A percentile compares a stretch with the other conserved stretches of the same genome.
Conservation (phyloP, 2,797 vertebrate species). For the Iguana delicatissima region DNA sequence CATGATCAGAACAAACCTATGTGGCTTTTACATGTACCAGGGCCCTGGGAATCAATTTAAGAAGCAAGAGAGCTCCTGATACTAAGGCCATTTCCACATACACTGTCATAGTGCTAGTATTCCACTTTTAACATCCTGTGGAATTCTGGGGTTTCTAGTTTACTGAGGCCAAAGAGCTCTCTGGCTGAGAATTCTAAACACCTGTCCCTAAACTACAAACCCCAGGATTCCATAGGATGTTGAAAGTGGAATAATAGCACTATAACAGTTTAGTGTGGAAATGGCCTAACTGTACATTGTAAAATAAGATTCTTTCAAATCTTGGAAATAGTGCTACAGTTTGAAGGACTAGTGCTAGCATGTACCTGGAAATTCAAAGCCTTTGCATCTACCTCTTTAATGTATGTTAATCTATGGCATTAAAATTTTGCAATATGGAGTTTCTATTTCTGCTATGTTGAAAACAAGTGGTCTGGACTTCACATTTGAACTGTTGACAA, state of each 20-base stretch:
- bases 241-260: too few species aligned
- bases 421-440: conserved; percentile 5
- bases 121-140: too few species aligned
- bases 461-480: neutral
- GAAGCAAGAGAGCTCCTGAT: neutral
- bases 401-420: neutral
- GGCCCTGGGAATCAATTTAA: neutral
- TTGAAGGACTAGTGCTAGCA: neutral
- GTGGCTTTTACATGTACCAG: neutral
- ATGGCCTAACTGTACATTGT: neutral
- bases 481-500: neutral
- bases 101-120: too few species aligned
- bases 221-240: too few species aligned
- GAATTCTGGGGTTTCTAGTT: too few species aligned
- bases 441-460: neutral
- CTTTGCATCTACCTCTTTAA: neutral
- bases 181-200: too few species aligned
- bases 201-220: too few species aligned
- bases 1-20: neutral
- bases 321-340: neutral
- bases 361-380: neutral
- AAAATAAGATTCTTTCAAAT: neutral
- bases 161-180: too few species aligned
- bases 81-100: neutral
- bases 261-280: too few species aligned